Evolutionary conservation across 2,888 invertebrate species (phyloP).

Genomic region (Liopterus haemorrhoidalis): DNA sequence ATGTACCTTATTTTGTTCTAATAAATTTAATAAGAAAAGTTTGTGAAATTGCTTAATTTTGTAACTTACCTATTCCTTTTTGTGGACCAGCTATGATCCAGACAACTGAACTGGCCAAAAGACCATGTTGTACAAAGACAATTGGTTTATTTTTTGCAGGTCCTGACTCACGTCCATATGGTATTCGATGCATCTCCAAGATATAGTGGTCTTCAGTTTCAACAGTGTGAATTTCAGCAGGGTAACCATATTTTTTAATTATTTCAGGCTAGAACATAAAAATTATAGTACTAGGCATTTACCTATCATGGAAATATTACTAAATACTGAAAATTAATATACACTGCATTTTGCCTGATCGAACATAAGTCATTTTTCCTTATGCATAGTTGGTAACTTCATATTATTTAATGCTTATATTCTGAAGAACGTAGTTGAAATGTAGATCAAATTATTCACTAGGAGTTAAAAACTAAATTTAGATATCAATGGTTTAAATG

Average conservation of each 20-base stretch:
- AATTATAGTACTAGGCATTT: slow-evolving; percentile 1
- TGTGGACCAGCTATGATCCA: slow-evolving; percentile 49
- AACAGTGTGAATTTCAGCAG: slow-evolving; percentile 39
- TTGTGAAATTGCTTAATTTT: too few species aligned
- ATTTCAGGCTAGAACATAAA: slow-evolving; percentile 37
- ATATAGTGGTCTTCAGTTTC: slow-evolving; percentile 50
- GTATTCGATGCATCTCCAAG: slow-evolving; percentile 48
- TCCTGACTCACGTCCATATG: slow-evolving; percentile 40
- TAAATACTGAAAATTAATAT: too few species aligned
- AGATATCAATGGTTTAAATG: too few species aligned
- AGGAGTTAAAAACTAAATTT: too few species aligned
- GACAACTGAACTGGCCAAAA: slow-evolving; percentile 47
- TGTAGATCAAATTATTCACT: too few species aligned
- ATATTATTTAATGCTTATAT: too few species aligned
- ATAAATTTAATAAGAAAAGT: too few species aligned
- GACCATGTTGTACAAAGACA: slow-evolving; percentile 48
- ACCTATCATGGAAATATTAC: not conserved
- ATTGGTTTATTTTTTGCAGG: slow-evolving; percentile 44
- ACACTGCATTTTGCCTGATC: too few species aligned
- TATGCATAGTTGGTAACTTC: too few species aligned
- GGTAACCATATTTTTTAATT: slow-evolving; percentile 39
- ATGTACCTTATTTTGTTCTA: too few species aligned
- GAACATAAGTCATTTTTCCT: too few species aligned
- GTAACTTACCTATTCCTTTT: slow-evolving; percentile 43
- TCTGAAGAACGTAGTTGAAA: too few species aligned